Base-by-base conservation (phyloP, 2,113 vertebrate genomes). In the Osmerus mordax region DNA sequence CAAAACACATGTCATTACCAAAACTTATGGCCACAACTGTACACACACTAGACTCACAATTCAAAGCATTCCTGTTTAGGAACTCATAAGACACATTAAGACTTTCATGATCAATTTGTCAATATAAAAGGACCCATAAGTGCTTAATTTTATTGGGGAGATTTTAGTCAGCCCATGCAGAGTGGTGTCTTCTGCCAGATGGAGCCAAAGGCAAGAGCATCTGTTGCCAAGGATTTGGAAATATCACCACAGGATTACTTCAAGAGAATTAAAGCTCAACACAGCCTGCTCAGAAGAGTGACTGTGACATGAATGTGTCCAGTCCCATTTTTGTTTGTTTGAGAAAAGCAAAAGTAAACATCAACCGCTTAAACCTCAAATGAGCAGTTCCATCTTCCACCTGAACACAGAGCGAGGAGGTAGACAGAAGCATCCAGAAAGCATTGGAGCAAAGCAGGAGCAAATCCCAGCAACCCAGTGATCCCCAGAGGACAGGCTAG, bases 391-490 rank as follows among this genome's bases (percentile, higher is more conserved):
- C 41, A 47, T 11, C 41, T 47, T 12, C 8, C 23, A 18, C 29
- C 28, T 59, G n/a, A 32, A 32, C 12, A 32, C 12, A 71, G 59
- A 36, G 55, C 19, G 5, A 23, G 53, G 18, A 67, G 51, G 23
- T 25, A 54, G 53, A 23, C 47, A 25, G 65, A 28, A 64, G 54
- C 53, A 56, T 29, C 19, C 52, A 65, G 51, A 23, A 29, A 18
- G 19, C 36, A 36, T 32, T 29, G 18, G 36, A 63, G 67, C 19
- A 56, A 75, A 76, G 62, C 60, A 36, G 8, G 3, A 54, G 15
- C 12, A n/a, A 32, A 28, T 53, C 47, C 25, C 18, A 16, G 19
- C 8, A 52, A 19, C 56, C 51, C 36, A 29, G 28, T 41, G 12
- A 60, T 29, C 7, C 52, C 11, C 62, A 58, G 53, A 29, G 19